Evolutionary conservation across 2,888 invertebrate species (phyloP).

Genomic region (Lampropteryx suffumata): DNA sequence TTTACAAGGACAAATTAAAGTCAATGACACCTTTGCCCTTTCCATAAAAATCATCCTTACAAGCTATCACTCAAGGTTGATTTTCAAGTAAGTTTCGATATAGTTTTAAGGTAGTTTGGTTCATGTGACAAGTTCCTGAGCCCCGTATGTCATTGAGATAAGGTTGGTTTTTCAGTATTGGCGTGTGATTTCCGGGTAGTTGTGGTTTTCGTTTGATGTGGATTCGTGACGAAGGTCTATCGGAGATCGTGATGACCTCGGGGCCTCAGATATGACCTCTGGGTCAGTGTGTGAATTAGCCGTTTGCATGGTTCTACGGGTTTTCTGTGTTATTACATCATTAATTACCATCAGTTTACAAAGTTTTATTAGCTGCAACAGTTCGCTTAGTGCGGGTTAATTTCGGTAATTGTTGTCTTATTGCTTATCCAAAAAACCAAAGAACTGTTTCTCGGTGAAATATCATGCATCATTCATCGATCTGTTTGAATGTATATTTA

Average conservation of each 20-base stretch:
- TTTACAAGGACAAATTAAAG: constrained; percentile 19
- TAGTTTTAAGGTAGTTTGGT: constrained; percentile 2
- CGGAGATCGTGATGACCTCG: constrained; percentile 27
- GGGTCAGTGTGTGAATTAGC: constrained; percentile 19
- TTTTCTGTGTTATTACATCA: too few species aligned
- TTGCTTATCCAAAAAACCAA: too few species aligned
- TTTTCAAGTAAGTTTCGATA: neutral
- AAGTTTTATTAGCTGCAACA: too few species aligned
- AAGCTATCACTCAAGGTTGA: neutral
- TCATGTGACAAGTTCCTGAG: too few species aligned
- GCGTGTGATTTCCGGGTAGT: constrained; percentile 13
- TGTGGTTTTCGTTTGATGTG: constrained; percentile 20
- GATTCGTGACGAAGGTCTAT: constrained; percentile 30
- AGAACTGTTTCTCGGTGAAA: too few species aligned
- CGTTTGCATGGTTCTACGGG: constrained; percentile 13
- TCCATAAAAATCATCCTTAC: constrained; percentile 1
- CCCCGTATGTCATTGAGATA: constrained; percentile 1
- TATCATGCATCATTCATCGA: too few species aligned
- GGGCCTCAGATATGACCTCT: constrained; percentile 27
- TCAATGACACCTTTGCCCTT: neutral
- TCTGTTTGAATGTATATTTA: too few species aligned
- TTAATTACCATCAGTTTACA: too few species aligned
- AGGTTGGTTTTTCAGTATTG: neutral
- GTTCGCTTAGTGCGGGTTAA: too few species aligned
- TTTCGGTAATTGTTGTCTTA: too few species aligned